Evolutionary conservation across 2,797 vertebrate genomes (phyloP), one percentile per base, ranked within the genome.

Genomic region (Fistularia tabacaria): DNA sequence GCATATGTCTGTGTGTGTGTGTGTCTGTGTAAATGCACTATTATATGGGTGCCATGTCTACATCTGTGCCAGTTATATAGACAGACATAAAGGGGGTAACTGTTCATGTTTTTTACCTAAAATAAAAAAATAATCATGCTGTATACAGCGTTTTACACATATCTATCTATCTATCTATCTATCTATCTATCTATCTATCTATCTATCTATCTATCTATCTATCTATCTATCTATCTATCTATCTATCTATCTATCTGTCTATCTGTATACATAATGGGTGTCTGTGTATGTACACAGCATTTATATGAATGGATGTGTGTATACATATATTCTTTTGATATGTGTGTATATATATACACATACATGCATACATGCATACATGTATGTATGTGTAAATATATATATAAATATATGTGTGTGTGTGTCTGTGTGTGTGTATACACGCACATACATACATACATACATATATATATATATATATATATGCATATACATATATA

Each of bases 1-100:
- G 25, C 25, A 25, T 25, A 11, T 49, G 45, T 68, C 46, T 41
- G 39, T 52, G 51, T 50, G 45, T 64, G 46, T 46, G 41, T 45
- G 53, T 65, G 52, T 38, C 36, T 52, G 44, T 51, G 37, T 61
- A 59, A 25, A 51, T 25, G 25, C 25, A 25, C 25, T 25, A 5
- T 25, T 25, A 25, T 25, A 25, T 25, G 25, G 25, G 25, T 25
- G 25, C 5, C 25, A 25, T 25, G 25, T 25, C 25, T 25, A 25
- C 25, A 25, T 25, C 25, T 25, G 25, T 25, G 25, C 25, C 25
- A 25, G 25, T 59, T 41, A 38, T 46, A 43, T 15, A 43, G 43
- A 39, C 51, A 58, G 59, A 61, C 46, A 42, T 46, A 46, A 25
- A 47, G 41, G n/a, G 38, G 37, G 58, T 5, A n/a, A n/a, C n/a